Percentiles rank a stretch among this genome's conserved stretches.
Evolutionary conservation across 2,888 invertebrate genomes (phyloP).

Genomic region (Pseudoips prasinana): DNA sequence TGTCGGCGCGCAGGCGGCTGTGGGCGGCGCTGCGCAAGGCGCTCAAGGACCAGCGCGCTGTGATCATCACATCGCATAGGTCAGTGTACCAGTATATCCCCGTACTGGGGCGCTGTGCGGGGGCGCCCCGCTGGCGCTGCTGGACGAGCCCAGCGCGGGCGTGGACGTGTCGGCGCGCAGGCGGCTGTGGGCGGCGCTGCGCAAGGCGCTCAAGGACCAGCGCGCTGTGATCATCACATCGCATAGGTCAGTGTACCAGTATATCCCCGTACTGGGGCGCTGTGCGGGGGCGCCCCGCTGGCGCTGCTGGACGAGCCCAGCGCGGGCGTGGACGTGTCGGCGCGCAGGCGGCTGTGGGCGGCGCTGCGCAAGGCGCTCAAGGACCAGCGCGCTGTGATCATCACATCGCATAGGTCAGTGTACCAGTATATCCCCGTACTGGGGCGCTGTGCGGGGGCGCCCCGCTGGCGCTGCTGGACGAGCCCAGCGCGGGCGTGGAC

Average conservation of each 20-base stretch:
- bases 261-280: slow-evolving; percentile 34
- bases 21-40: slow-evolving; percentile 83
- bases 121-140: slow-evolving; percentile 84
- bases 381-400: slow-evolving; percentile 79
- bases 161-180: slow-evolving; percentile 86
- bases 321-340: slow-evolving; percentile 86
- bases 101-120: slow-evolving; percentile 34
- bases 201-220: slow-evolving; percentile 59
- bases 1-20: slow-evolving; percentile 83
- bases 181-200: slow-evolving; percentile 84
- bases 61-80: slow-evolving; percentile 88
- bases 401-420: slow-evolving; percentile 85
- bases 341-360: slow-evolving; percentile 84
- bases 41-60: slow-evolving; percentile 68
- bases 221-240: slow-evolving; percentile 86
- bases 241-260: slow-evolving; percentile 77
- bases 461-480: slow-evolving; percentile 87
- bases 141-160: slow-evolving; percentile 89
- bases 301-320: slow-evolving; percentile 90
- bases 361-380: slow-evolving; percentile 76
- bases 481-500: slow-evolving; percentile 88
- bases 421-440: slow-evolving; percentile 24
- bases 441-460: slow-evolving; percentile 64
- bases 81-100: slow-evolving; percentile 37
- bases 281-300: slow-evolving; percentile 79